Conservation (phyloP, 2,113 vertebrate genomes). For the Emydura subglobosa region DNA sequence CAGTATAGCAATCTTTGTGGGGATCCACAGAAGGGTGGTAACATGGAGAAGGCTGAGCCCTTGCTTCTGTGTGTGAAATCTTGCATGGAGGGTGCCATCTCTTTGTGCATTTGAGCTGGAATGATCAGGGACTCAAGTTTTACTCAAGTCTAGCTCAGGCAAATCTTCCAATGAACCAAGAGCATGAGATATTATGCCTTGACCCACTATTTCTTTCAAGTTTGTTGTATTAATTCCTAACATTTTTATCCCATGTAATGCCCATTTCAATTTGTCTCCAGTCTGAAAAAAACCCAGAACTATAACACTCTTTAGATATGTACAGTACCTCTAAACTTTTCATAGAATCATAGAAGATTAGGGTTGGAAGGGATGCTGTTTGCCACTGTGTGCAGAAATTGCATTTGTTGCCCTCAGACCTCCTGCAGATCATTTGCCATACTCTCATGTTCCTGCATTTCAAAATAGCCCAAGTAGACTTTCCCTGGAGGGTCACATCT, state of each 20-base stretch:
- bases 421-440: constrained; percentile 35
- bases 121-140: not conserved
- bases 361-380: not conserved
- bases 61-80: not conserved
- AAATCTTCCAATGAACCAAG: not conserved
- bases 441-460: constrained; percentile 22
- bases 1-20: not conserved
- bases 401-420: not conserved
- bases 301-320: not conserved
- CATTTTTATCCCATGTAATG: fast-evolving
- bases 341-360: too few species aligned
- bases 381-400: constrained; percentile 33
- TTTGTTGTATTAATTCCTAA: not conserved
- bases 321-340: not conserved
- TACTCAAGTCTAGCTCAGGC: not conserved
- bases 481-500: not conserved
- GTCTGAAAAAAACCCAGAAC: not conserved
- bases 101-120: not conserved
- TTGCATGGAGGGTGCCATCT: not conserved
- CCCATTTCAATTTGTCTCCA: not conserved
- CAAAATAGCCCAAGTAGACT: constrained; percentile 44
- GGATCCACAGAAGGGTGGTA: not conserved
- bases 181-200: not conserved
- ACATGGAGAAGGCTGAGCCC: not conserved
- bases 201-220: not conserved